Percentiles rank a stretch among this genome's conserved stretches.
phyloP scores from a whole-genome alignment of 2,113 vertebrate genomes.

The Ochotona curzoniae region DNA sequence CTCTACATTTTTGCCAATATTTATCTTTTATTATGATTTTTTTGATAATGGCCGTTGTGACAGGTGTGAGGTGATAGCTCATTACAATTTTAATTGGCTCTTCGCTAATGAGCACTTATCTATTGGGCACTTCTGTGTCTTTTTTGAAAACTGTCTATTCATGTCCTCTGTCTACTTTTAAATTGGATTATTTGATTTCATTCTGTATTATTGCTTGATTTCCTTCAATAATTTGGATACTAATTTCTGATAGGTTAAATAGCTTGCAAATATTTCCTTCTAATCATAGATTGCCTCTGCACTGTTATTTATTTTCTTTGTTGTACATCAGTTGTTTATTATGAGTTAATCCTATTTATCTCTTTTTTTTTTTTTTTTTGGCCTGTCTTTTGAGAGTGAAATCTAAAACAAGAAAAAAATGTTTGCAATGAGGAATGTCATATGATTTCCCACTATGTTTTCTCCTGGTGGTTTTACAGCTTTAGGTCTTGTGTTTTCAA shows the following conservation, averaged over 20 bases:
- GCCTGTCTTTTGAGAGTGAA: neutral
- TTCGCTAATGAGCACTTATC: neutral
- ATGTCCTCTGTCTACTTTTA: neutral
- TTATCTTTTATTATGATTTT: neutral
- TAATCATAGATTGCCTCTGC: neutral
- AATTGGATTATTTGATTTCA: neutral
- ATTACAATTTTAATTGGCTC: neutral
- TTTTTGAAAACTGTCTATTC: neutral
- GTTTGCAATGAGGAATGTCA: neutral
- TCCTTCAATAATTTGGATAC: neutral
- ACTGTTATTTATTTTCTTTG: neutral
- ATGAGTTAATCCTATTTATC: neutral
- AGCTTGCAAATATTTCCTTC: neutral
- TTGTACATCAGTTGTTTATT: neutral
- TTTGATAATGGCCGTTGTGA: neutral
- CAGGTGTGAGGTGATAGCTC: neutral
- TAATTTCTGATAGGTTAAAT: neutral
- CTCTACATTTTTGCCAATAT: neutral
- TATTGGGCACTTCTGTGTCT: neutral
- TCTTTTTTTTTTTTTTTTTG: neutral
- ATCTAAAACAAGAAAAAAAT: neutral
- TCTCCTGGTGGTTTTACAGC: neutral
- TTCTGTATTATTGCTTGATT: neutral
- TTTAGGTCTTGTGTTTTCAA: neutral
- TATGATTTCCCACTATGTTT: neutral